These are phyloP conservation scores for Caenorhabditis drosophilae DNA, from an alignment of 2,888 invertebrate genomes.

Conservation along the genomic window DNA sequence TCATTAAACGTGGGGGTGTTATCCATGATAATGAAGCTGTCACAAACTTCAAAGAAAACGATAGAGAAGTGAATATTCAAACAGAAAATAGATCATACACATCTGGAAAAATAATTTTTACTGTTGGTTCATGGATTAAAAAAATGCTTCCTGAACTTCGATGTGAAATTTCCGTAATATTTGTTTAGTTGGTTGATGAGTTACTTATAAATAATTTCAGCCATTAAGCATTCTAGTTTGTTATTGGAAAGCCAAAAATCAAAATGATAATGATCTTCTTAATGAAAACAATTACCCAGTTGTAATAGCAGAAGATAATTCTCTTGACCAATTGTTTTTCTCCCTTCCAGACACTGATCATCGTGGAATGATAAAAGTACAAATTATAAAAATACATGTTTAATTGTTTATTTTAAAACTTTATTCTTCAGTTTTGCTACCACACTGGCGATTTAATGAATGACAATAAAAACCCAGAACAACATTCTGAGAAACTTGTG, in stretches of 20 bases:
- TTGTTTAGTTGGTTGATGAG: too few species aligned
- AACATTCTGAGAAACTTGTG: slow-evolving; percentile 17
- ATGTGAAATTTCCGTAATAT: too few species aligned
- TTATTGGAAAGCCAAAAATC: slow-evolving; percentile 40
- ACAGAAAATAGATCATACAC: slow-evolving; percentile 38
- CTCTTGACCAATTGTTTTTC: slow-evolving; percentile 27
- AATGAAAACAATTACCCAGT: slow-evolving; percentile 41
- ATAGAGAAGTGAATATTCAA: slow-evolving; percentile 4
- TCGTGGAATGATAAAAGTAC: slow-evolving; percentile 40
- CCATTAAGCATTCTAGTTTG: slow-evolving; percentile 39
- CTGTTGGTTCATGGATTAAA: slow-evolving; percentile 62
- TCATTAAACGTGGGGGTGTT: slow-evolving; percentile 35
- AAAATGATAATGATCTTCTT: slow-evolving; percentile 9
- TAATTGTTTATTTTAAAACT: not conserved
- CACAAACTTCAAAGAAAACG: slow-evolving; percentile 12
- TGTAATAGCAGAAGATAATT: slow-evolving; percentile 34
- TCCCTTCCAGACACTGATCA: slow-evolving; percentile 41
- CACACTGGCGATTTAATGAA: slow-evolving; percentile 31
- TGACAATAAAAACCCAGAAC: slow-evolving; percentile 16
- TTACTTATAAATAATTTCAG: too few species aligned
- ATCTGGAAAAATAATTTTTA: slow-evolving; percentile 52
- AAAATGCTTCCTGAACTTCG: slow-evolving; percentile 48
- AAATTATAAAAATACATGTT: not conserved
- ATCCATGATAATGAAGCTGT: slow-evolving; percentile 34
- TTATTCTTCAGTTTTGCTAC: slow-evolving; percentile 36